Evolutionary conservation across 2,113 vertebrate genomes (phyloP).

Genomic region (Steatornis caripensis): DNA sequence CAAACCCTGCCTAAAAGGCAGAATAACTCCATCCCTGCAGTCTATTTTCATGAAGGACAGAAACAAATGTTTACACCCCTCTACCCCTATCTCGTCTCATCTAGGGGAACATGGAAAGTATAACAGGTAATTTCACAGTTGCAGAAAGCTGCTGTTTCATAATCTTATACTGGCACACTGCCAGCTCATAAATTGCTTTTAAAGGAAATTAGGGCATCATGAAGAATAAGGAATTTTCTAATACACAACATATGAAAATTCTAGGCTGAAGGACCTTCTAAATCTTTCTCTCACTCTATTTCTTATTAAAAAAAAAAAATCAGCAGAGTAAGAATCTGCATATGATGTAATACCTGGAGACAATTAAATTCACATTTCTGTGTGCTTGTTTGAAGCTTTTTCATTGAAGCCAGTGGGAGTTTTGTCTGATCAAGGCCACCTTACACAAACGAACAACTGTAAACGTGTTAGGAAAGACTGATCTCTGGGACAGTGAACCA

Average conservation of each 20-base stretch:
- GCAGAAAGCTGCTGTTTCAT: background rate
- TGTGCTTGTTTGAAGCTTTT: background rate
- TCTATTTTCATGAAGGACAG: background rate
- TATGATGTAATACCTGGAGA: conserved; percentile 2
- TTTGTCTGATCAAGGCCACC: conserved; percentile 20
- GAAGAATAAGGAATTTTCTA: background rate
- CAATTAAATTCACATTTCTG: conserved; percentile 19
- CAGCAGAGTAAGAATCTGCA: background rate
- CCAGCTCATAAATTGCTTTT: background rate
- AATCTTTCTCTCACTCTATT: conserved; percentile 6
- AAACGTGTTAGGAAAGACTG: background rate
- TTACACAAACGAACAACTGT: background rate
- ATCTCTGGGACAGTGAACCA: background rate
- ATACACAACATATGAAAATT: background rate
- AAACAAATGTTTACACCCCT: background rate
- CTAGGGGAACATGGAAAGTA: background rate
- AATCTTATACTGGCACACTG: background rate
- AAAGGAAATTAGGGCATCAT: background rate
- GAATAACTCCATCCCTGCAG: background rate
- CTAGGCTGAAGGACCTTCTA: background rate
- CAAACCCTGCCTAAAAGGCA: background rate
- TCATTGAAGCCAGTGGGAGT: background rate
- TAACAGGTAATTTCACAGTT: background rate
- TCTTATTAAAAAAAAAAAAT: background rate
- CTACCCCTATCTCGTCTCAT: background rate